A percentile compares a stretch with the other conserved stretches of the same genome.
phyloP scores from a whole-genome alignment of 1,140 invertebrate species.

The Zaprionus gabonicus region DNA sequence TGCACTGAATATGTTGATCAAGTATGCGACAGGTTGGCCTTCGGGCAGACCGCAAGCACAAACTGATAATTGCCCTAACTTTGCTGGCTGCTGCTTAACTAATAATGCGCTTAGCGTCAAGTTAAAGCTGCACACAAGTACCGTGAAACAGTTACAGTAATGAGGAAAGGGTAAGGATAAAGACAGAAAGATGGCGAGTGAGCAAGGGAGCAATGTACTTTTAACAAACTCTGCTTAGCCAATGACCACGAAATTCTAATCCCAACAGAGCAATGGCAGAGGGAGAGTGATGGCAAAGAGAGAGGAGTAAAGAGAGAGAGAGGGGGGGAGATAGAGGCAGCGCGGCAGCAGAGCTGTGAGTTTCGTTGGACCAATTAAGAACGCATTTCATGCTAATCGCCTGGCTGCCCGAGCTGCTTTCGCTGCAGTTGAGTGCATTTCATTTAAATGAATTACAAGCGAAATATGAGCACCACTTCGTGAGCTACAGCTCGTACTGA shows the following conservation, averaged over 20 bases:
- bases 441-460: constrained; percentile 80
- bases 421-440: constrained; percentile 77
- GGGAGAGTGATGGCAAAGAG: background rate
- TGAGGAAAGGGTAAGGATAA: background rate
- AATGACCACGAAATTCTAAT: constrained; percentile 69
- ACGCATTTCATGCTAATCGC: constrained; percentile 71
- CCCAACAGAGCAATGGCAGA: constrained; percentile 20
- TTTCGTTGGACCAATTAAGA: constrained; percentile 68
- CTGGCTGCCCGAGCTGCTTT: constrained; percentile 45
- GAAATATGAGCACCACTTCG: constrained; percentile 64
- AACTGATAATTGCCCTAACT: constrained; percentile 59
- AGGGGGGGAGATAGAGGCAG: constrained; percentile 4
- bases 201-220: background rate
- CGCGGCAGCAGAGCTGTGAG: constrained; percentile 34
- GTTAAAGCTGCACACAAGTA: constrained; percentile 17
- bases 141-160: background rate
- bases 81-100: constrained; percentile 36
- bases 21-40: constrained; percentile 41
- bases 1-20: constrained; percentile 60
- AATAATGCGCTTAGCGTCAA: constrained; percentile 50
- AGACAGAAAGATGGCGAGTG: too few species aligned
- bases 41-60: constrained; percentile 1
- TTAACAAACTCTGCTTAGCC: constrained; percentile 52
- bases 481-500: constrained; percentile 8
- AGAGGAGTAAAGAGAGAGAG: background rate